Conservation (phyloP, 2,113 vertebrate genomes). For the Octodon degus region DNA sequence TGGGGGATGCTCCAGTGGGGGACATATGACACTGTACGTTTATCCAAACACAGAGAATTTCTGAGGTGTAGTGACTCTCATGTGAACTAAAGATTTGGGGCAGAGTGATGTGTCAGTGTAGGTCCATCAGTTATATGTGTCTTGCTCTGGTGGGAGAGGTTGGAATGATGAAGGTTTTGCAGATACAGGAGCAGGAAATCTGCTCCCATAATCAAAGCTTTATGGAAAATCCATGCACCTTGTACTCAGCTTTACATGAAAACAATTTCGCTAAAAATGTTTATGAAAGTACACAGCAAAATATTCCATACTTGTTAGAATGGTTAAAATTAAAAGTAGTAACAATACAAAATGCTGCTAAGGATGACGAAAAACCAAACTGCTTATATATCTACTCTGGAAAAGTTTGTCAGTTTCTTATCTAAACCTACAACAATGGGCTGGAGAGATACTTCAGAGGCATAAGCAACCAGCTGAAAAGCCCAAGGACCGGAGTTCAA, state of each 20-base stretch:
- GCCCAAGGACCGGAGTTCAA: no score
- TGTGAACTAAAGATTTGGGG: not conserved
- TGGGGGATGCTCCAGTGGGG: not conserved
- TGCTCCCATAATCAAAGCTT: no score
- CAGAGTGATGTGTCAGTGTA: not conserved
- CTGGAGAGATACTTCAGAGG: no score
- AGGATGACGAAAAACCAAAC: not conserved
- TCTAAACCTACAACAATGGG: not conserved
- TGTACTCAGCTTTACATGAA: not conserved
- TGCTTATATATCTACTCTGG: not conserved
- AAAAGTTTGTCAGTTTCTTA: not conserved
- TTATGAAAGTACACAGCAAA: not conserved
- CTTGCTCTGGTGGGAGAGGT: not conserved
- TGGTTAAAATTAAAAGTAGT: conserved; percentile 29
- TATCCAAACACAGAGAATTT: not conserved
- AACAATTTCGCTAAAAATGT: not conserved
- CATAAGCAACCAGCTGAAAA: no score
- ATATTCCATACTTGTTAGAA: not conserved
- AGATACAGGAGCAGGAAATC: not conserved
- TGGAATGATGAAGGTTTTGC: not conserved
- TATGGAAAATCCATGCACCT: not conserved
- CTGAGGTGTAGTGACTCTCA: no score
- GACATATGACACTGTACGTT: not conserved
- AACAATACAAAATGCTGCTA: not conserved
- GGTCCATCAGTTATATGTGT: not conserved